phyloP scores from a whole-genome alignment of 2,888 invertebrate genomes.

The Leucophenga maculata region DNA sequence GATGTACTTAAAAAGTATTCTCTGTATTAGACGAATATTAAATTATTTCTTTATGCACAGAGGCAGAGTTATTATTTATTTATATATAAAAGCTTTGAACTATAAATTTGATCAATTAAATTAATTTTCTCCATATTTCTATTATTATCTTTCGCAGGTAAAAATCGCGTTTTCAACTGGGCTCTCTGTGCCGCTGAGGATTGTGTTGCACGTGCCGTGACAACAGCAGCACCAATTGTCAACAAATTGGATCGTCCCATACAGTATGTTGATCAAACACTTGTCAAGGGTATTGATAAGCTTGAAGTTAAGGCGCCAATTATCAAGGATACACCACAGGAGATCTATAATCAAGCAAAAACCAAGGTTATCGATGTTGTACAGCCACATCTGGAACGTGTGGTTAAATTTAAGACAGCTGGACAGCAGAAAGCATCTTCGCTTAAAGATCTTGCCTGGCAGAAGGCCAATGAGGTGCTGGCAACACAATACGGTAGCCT shows the following conservation, averaged over 20 bases:
- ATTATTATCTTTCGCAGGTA: conserved; percentile 72
- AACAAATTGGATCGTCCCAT: conserved; percentile 75
- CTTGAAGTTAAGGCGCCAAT: conserved; percentile 79
- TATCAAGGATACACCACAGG: conserved; percentile 79
- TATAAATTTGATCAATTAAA: no score
- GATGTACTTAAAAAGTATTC: no score
- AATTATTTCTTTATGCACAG: no score
- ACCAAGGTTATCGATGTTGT: conserved; percentile 76
- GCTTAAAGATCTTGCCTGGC: conserved; percentile 80
- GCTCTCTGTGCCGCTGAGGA: conserved; percentile 79
- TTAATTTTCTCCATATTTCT: no score
- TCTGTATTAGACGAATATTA: no score
- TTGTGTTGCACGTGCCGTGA: conserved; percentile 77
- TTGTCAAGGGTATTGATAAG: conserved; percentile 79
- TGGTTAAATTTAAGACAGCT: conserved; percentile 67
- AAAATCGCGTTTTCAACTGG: conserved; percentile 80
- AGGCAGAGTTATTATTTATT: no score
- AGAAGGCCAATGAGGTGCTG: conserved; percentile 80
- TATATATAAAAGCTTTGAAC: no score
- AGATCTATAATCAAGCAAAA: conserved; percentile 75
- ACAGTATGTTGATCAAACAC: conserved; percentile 77
- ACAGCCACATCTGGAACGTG: conserved; percentile 74
- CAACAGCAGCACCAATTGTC: conserved; percentile 76
- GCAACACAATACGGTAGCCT: conserved; percentile 80
- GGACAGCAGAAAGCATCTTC: conserved; percentile 77